These are phyloP conservation scores for Corvus cornix DNA, from an alignment of 2,113 vertebrate species.

Conservation along the genomic window DNA sequence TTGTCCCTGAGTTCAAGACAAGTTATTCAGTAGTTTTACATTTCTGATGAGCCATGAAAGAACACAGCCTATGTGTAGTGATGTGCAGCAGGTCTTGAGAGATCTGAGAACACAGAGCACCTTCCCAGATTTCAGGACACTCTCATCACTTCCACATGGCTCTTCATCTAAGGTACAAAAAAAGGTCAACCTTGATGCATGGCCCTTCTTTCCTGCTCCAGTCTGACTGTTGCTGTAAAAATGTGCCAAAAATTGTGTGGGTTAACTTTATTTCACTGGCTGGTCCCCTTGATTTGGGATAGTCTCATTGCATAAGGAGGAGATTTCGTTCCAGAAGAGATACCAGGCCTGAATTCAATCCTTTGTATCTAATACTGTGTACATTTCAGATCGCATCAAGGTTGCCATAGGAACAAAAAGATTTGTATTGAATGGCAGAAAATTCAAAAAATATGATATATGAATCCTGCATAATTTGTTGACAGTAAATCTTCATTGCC, in stretches of 20 bases:
- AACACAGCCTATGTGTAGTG: fast-evolving
- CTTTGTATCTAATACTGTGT: neutral
- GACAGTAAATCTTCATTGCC: conserved; percentile 1
- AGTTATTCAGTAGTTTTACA: neutral
- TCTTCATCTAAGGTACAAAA: neutral
- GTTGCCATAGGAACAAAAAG: conserved; percentile 31
- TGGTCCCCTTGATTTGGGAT: neutral
- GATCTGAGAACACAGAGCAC: neutral
- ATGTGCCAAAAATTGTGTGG: neutral
- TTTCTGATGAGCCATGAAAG: neutral
- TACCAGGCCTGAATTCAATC: neutral
- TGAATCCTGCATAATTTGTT: conserved; percentile 30
- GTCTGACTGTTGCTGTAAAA: fast-evolving
- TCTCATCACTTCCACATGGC: neutral
- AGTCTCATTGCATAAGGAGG: neutral
- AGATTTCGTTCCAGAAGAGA: neutral
- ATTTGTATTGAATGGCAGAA: conserved; percentile 20
- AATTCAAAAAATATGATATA: neutral
- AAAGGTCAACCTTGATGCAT: neutral
- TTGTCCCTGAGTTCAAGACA: neutral
- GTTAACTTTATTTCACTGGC: neutral
- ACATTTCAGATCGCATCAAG: neutral
- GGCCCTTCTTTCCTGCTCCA: neutral
- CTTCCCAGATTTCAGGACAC: neutral
- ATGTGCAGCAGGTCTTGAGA: neutral